These are phyloP conservation scores for Dufourea novaeangliae DNA, from an alignment of 1,140 invertebrate species.

Conservation along the genomic window DNA sequence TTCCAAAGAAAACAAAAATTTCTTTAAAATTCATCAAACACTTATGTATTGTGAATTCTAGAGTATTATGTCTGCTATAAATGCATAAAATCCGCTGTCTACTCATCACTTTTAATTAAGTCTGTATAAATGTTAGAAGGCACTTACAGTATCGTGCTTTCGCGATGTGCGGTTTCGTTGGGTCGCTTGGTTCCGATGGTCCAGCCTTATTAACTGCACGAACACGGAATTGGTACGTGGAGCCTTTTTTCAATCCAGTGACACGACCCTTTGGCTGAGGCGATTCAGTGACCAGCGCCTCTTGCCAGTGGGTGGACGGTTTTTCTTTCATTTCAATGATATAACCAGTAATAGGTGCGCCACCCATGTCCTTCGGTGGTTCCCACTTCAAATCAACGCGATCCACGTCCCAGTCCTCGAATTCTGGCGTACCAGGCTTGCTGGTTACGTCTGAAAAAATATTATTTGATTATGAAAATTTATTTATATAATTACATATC, in stretches of 20 bases:
- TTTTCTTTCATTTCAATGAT: constrained; percentile 98
- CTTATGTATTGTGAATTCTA: no score
- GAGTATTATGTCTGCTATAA: no score
- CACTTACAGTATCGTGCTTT: constrained; percentile 94
- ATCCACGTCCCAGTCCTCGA: constrained; percentile 97
- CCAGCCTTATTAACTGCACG: constrained; percentile 97
- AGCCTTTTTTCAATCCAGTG: constrained; percentile 93
- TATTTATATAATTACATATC: no score
- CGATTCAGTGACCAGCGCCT: constrained; percentile 90
- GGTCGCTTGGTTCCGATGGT: constrained; percentile 93
- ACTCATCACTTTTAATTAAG: no score
- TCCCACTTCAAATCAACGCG: constrained; percentile 97
- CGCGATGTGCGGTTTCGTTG: constrained; percentile 92
- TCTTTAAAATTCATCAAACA: no score
- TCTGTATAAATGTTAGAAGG: background rate
- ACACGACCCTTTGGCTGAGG: constrained; percentile 91
- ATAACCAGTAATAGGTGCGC: constrained; percentile 97
- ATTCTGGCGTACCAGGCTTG: constrained; percentile 93
- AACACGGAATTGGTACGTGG: constrained; percentile 96
- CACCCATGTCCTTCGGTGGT: constrained; percentile 93
- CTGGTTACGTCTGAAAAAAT: constrained; percentile 87
- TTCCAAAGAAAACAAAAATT: no score
- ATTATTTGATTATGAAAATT: background rate
- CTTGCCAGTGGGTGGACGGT: constrained; percentile 93
- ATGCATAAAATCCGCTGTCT: no score